Conservation (phyloP, 2,113 vertebrate species). For the Gobio gobio region DNA sequence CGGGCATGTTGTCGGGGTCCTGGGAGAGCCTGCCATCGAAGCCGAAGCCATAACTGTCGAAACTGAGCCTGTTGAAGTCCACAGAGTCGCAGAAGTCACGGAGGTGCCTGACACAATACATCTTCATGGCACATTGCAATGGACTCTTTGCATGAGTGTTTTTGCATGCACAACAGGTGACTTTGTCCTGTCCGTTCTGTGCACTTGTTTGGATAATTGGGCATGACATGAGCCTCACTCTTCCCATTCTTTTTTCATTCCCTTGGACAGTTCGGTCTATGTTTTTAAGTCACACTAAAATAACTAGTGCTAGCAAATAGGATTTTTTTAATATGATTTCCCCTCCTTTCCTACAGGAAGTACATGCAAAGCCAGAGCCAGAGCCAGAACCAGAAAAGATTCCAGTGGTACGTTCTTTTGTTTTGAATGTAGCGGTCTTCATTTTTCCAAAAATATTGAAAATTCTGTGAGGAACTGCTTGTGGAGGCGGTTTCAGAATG, state of each 20-base stretch:
- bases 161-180: conserved; percentile 30
- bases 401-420: not conserved
- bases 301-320: not conserved
- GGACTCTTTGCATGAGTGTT: conserved; percentile 12
- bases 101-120: conserved; percentile 34
- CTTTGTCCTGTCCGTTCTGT: not conserved
- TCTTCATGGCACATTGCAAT: not conserved
- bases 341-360: not conserved
- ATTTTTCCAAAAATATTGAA: not conserved
- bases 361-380: not conserved
- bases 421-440: not conserved
- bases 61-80: conserved; percentile 7
- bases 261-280: not conserved
- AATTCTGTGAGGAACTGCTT: too few species aligned
- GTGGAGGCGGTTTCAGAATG: too few species aligned
- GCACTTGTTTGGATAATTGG: conserved; percentile 14
- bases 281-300: not conserved
- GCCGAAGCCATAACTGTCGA: not conserved
- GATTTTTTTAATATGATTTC: not conserved
- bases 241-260: not conserved
- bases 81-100: not conserved
- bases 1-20: not conserved
- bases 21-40: not conserved
- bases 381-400: not conserved
- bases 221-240: not conserved